Base-by-base conservation (phyloP, 2,797 vertebrate species). In the Pseudocheirus occidentalis region DNA sequence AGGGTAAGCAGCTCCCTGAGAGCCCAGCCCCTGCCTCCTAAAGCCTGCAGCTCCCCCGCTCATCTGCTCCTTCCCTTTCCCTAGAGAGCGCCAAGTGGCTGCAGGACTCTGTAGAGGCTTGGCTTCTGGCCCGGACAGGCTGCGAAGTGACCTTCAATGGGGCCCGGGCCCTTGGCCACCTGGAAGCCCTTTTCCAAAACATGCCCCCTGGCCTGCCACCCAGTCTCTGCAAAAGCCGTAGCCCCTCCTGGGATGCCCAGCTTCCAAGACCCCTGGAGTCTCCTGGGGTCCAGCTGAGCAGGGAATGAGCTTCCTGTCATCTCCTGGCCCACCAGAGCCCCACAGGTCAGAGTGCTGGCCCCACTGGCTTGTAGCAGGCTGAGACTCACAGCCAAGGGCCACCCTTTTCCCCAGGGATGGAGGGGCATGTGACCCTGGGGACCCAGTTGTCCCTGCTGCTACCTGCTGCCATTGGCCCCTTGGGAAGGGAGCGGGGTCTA, bases 121-220 rank as follows among this genome's bases (percentile, higher is more conserved):
- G 98, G 98, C 96, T 98, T 21, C 97, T 97, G 58, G 93, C 96
- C 62, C 97, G 96, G 93, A 96, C 98, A 0, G 98, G 98, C 91
- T 98, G 98, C 92, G 97, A 98, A 0, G 97, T 98, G 90, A 50
- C 95, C 81, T 98, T 98, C 95, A 97, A 98, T 4, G 98, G 98
- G 34, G 90, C 98, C 54, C 97, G 98, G 93, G 98, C 98, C 52
- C 96, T 98, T 94, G 94, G 95, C 90, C 98, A 98, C 95, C 97
- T 98, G 29, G 97, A 95, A 87, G 96, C 96, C 81, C 91, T 98
- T 91, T 91, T 95, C 11, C 95, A 95, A 57, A 96, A 73, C 62
- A 0, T 66, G 0, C 96, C 96, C 28, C 73, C 92, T 31, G 96
- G 73, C 89, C 97, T 96, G 5, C 94, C 98, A 16, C 55, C 94